Base-by-base conservation (phyloP, 2,113 vertebrate genomes). In the Leuciscus idus region DNA sequence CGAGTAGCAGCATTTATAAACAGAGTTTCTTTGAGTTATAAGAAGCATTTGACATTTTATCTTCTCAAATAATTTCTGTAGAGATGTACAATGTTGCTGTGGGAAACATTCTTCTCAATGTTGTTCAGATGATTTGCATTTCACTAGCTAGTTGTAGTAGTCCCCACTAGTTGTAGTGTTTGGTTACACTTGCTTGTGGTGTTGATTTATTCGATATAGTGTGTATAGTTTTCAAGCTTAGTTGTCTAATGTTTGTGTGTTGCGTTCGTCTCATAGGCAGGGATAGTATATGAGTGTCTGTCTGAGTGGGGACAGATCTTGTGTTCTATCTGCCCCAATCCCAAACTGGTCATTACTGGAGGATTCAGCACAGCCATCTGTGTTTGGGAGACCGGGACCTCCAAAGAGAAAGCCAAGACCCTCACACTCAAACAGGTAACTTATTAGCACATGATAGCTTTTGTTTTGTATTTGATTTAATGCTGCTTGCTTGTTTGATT, bases 251-350 rank as follows among this genome's bases (percentile, higher is more conserved):
- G 15, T 39, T 13, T 21, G 0, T 52, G 23, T 28, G 15, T 70
- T 15, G 12, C 23, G 6, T 79, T 83, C 48, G 66, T 46, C 50
- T 85, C 61, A 23, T 90, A 99, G 98, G 97, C 96, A 0, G 91
- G 97, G 89, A 96, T 97, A 81, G 97, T 99, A 84, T 99, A 99
- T n/a, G 98, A 99, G 86, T 97, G 97, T 89, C 92, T 99, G 90
- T 98, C 97, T 0, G 98, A 99, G 90, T 99, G 98, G 98, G 97
- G 97, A 87, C 98, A 98, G 94, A 96, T 99, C 75, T 92, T 99
- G 39, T 98, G 98, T 85, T 96, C 97, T 50, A 98, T 99, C 91
- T 99, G 97, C 86, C 98, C 98, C 36, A 99, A 96, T 90, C 97
- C 97, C 12, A 99, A 98, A 84, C 93, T 99, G 50, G 96, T 99